phyloP scores from a whole-genome alignment of 64 coral and sea anemone species.

The Actinia tenebrosa region DNA sequence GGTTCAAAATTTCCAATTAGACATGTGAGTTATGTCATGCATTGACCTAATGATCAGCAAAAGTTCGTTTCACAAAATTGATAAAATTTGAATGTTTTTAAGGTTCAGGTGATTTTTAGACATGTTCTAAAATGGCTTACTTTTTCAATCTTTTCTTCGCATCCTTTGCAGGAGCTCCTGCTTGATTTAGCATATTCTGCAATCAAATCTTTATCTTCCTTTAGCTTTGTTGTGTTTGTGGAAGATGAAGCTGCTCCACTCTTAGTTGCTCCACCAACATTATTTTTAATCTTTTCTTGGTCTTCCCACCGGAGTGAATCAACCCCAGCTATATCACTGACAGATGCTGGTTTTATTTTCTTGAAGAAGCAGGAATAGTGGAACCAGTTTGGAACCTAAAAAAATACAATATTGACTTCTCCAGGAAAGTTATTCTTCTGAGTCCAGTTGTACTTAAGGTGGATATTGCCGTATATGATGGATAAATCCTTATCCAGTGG shows the following conservation, averaged over 20 bases:
- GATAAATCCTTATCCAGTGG: too few relatives aligned
- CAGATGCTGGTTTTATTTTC: slow-evolving; percentile 51
- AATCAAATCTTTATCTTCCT: slow-evolving; percentile 49
- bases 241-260: not conserved
- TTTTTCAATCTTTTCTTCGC: slow-evolving; percentile 91
- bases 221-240: not conserved
- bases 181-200: slow-evolving; percentile 96
- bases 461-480: too few relatives aligned
- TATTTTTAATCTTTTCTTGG: slow-evolving; percentile 65
- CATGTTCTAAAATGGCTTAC: slow-evolving; percentile 14
- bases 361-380: slow-evolving; percentile 87
- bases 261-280: slow-evolving; percentile 39
- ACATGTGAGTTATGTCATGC: too few relatives aligned
- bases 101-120: too few relatives aligned
- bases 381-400: slow-evolving; percentile 91
- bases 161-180: slow-evolving; percentile 86
- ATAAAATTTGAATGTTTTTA: too few relatives aligned
- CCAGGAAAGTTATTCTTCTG: not conserved
- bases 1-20: too few relatives aligned
- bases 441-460: too few relatives aligned
- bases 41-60: too few relatives aligned
- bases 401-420: not conserved
- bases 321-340: slow-evolving; percentile 68
- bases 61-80: too few relatives aligned
- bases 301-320: slow-evolving; percentile 80